Base-by-base conservation (phyloP, 2,113 vertebrate genomes). In the Polyodon spathula region DNA sequence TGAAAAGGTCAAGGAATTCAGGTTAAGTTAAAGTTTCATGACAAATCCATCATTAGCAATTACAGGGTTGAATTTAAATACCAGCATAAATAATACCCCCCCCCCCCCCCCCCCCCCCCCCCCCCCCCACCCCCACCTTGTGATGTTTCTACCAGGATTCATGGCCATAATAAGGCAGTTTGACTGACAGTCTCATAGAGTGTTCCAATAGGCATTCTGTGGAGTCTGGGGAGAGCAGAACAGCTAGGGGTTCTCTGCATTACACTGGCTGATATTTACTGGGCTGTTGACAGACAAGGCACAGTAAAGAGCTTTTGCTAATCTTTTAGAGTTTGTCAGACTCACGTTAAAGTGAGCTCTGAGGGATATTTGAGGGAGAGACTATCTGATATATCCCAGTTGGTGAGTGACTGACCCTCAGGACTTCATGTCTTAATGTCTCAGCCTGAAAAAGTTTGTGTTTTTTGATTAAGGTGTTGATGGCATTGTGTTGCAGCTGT, bases 1-100 rank as follows among this genome's bases (percentile, higher is more conserved):
- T 27, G 27, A 27, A 27, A 27, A 27, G 27, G 27, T 27, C 27
- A 39, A 63, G 64, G 61, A 38, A 39, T 64, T 72, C 75, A 73
- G 73, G 38, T 60, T 76, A 54, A 61, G 27, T 63, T 16, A 67
- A 71, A 56, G 71, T 72, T 67, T 66, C 54, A 5, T n/a, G 67
- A 69, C 73, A 73, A 64, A 83, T 85, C 80, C 75, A 71, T 86
- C 81, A 78, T 76, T 87, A 77, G 67, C 70, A 75, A 82, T 70
- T 69, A 53, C 79, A 79, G 78, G 69, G 74, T 81, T 71, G 66
- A 75, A 77, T 86, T 79, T 80, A 83, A 81, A 84, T n/a, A n/a
- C n/a, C 80, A 63, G 87, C 71, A 73, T 75, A 90, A 87, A 80
- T 72, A 67, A 72, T 59, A 53, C 68, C 73, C 59, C 27, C 27